Base-by-base conservation (phyloP, 2,888 invertebrate species). In the Drosophila cognata region DNA sequence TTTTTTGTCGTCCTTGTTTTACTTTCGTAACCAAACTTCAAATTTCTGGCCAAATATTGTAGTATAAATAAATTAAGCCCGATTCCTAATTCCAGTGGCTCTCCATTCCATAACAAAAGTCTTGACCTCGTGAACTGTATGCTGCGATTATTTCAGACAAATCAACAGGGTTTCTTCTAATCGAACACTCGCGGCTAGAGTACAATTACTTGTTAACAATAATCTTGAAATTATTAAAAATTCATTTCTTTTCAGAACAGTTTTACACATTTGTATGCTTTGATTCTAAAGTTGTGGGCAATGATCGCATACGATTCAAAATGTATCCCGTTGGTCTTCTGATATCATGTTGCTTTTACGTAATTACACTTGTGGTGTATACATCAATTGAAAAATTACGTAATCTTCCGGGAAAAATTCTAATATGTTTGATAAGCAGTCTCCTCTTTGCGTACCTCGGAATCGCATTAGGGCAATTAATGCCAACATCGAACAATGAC, bases 371-470 rank as follows among this genome's bases (percentile, higher is more conserved):
- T 69, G 56, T 95, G 72, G 96, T 96, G 35, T 96, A 96, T 92
- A 92, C 94, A 52, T 94, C 94, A 6, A 93, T 96, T 64, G 95
- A 96, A 1, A 94, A 95, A 64, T 93, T 96, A 64, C 94, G 95
- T 67, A 97, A 96, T 93, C 94, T 96, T 25, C 96, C 96, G 72
- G 96, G 96, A 0, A 95, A 95, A 87, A 96, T 96, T 18, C 94
- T 96, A 53, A 96, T 96, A 92, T 96, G 96, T 84, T 95, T 96
- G 82, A 95, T 96, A 41, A 93, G 94, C 74, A 95, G 95, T 91
- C 94, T 96, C 88, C 93, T 96, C 70, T 85, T 95, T n/a, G 96
- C 95, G 1, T 96, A 94, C 91, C 88, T 94, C 57, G 95, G 95
- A 78, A 94, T 96, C 38, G 94, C 95, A 1, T 88, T 94, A 50